Percentiles rank a stretch among this genome's conserved stretches.
Evolutionary conservation across 2,113 vertebrate genomes (phyloP).

Genomic region (Muntiacus muntjak): DNA sequence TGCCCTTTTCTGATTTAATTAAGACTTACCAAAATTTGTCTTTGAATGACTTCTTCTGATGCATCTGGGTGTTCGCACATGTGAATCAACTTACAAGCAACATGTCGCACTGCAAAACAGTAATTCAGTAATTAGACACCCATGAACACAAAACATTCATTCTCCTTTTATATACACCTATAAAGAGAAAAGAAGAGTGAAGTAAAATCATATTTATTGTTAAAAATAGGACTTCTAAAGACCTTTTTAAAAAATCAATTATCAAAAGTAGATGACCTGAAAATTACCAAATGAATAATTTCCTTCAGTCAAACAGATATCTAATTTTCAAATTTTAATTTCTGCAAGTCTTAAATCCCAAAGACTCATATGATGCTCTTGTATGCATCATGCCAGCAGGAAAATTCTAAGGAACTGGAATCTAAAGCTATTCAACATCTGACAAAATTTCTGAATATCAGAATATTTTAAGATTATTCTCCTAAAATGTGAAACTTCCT

Average conservation of each 20-base stretch:
- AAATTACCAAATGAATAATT: constrained; percentile 28
- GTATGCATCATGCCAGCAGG: not conserved
- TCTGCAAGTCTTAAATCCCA: constrained; percentile 4
- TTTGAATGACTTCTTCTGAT: constrained; percentile 83
- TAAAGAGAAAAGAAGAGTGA: not conserved
- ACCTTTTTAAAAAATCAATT: not conserved
- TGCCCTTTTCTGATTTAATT: constrained; percentile 32
- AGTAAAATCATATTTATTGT: not conserved
- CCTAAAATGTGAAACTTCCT: constrained; percentile 22
- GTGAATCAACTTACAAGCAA: constrained; percentile 86
- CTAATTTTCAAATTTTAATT: constrained; percentile 30
- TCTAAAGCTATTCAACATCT: constrained; percentile 1
- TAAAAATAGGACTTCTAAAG: constrained; percentile 2
- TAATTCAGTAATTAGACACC: not conserved
- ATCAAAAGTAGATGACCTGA: constrained; percentile 29
- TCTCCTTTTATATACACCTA: not conserved
- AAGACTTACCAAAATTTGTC: constrained; percentile 89
- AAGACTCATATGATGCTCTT: not conserved
- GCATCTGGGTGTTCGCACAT: constrained; percentile 80
- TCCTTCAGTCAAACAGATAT: not conserved
- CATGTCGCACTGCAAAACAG: constrained; percentile 85
- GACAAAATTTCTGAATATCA: not conserved
- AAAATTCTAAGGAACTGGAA: constrained; percentile 20
- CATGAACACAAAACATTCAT: constrained; percentile 37
- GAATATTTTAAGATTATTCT: constrained; percentile 13